A percentile compares a stretch with the other conserved stretches of the same genome.
Evolutionary conservation across 2,113 vertebrate genomes (phyloP).

Genomic region (Haemorhous mexicanus): DNA sequence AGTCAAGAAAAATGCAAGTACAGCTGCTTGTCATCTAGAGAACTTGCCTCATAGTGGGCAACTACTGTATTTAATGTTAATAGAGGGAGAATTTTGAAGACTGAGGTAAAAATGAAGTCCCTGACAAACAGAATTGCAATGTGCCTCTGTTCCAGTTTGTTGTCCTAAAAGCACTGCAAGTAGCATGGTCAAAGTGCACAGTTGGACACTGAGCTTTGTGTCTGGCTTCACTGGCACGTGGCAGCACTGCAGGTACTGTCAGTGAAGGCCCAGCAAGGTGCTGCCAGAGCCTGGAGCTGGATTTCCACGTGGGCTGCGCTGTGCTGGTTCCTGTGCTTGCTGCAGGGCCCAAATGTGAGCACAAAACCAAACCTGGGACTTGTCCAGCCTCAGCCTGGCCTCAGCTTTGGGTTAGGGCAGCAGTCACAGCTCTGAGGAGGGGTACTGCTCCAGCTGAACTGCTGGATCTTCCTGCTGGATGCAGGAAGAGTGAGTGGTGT

Average conservation of each 20-base stretch:
- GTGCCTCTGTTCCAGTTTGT: not conserved
- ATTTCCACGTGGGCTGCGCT: not conserved
- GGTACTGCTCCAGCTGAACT: not conserved
- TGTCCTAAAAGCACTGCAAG: not conserved
- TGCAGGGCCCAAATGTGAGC: not conserved
- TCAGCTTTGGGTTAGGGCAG: not conserved
- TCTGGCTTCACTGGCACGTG: not conserved
- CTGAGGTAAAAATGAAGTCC: not conserved
- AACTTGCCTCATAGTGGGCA: not conserved
- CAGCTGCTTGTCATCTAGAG: not conserved
- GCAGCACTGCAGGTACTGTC: not conserved
- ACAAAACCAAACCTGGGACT: not conserved
- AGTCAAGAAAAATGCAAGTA: not conserved
- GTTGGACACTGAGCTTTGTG: no score
- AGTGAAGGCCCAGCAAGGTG: not conserved
- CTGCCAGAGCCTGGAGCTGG: not conserved
- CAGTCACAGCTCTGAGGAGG: not conserved
- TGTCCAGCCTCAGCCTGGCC: not conserved
- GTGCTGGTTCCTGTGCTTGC: not conserved
- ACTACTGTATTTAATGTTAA: not conserved
- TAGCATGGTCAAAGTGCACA: not conserved
- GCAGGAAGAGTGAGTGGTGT: not conserved
- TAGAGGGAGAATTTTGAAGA: not conserved
- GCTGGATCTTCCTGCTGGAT: not conserved
- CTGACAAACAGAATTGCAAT: not conserved